Evolutionary conservation across 2,113 vertebrate species (phyloP), one percentile per base, ranked within the genome.

Genomic region (Lanius ludovicianus): DNA sequence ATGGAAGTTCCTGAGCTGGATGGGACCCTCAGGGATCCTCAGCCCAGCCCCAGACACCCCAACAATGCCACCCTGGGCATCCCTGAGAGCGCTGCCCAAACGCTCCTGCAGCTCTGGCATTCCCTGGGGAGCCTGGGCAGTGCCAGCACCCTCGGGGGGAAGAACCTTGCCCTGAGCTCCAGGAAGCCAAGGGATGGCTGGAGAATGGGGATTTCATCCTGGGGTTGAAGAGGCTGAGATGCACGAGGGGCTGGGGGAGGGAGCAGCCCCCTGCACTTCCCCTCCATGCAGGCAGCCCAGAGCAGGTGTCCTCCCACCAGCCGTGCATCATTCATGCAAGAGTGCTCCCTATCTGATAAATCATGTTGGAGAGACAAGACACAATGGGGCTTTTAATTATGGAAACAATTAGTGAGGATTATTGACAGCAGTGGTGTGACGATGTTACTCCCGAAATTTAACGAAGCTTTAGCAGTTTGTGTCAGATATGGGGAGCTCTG

Each of bases 321-420:
- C 74, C 47, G 1, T 60, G 79, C 80, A 82, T 87, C 60, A 47
- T 78, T 81, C 95, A 52, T 68, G 94, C 89, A 56, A 49, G 87
- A 87, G 77, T 53, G 73, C 60, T 95, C 73, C 86, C 73, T 14
- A 33, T 10, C 78, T 47, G 65, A 90, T 92, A 96, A 93, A 93
- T 95, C 79, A 41, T 44, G 17, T 47, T 70, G 68, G 64, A 93
- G 78, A 96, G 89, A 93, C 90, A 96, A 79, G 93, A 89, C 79
- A 87, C 95, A 94, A 91, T 74, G 87, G 82, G 81, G 76, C 92
- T 94, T 96, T 97, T 97, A 97, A 97, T 97, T 94, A 96, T 93
- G 80, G 90, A 93, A 94, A 87, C 94, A 93, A 94, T 97, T 95
- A 89, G 67, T 21, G 7, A 64, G 91, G 91, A 95, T 95, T 96